phyloP scores from a whole-genome alignment of 1,140 invertebrate species.

The Calliphora vicina region DNA sequence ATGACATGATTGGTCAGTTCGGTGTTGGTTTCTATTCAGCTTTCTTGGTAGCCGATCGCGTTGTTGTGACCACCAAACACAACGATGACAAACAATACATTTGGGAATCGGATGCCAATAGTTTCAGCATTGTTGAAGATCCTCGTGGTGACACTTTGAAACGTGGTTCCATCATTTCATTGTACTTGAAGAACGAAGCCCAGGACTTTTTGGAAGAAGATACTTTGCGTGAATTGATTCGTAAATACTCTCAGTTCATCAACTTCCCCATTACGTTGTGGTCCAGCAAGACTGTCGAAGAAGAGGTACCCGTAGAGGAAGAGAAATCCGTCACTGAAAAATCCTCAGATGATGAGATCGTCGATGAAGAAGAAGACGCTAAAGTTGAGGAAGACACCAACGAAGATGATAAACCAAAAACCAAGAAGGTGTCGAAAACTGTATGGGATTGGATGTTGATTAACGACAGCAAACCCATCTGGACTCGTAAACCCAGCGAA shows the following conservation, averaged over 20 bases:
- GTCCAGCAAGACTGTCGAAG: slow-evolving; percentile 90
- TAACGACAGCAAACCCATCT: slow-evolving; percentile 97
- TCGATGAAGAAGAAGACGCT: slow-evolving; percentile 70
- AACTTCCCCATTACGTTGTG: slow-evolving; percentile 99
- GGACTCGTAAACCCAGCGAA: slow-evolving; percentile 91
- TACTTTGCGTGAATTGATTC: slow-evolving; percentile 88
- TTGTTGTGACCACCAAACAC: slow-evolving; percentile 94
- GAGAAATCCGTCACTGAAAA: slow-evolving; percentile 49
- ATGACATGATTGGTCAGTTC: slow-evolving; percentile 94
- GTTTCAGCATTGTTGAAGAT: slow-evolving; percentile 91
- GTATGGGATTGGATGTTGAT: slow-evolving; percentile 98
- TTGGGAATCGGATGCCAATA: slow-evolving; percentile 95
- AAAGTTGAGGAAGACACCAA: slow-evolving; percentile 75
- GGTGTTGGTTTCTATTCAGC: slow-evolving; percentile 98
- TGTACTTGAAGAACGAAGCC: slow-evolving; percentile 97
- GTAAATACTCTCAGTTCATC: slow-evolving; percentile 99
- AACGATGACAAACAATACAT: slow-evolving; percentile 96
- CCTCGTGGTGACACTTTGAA: slow-evolving; percentile 90
- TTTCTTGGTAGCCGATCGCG: slow-evolving; percentile 91
- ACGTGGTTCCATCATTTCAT: slow-evolving; percentile 83
- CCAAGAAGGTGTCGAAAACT: slow-evolving; percentile 94
- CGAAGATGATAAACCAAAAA: slow-evolving; percentile 84
- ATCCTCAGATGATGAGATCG: slow-evolving; percentile 59
- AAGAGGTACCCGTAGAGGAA: slow-evolving; percentile 79
- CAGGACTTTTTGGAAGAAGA: slow-evolving; percentile 93